Evolutionary conservation across 2,797 vertebrate genomes (phyloP).

Genomic region (Adelosebastes latens): DNA sequence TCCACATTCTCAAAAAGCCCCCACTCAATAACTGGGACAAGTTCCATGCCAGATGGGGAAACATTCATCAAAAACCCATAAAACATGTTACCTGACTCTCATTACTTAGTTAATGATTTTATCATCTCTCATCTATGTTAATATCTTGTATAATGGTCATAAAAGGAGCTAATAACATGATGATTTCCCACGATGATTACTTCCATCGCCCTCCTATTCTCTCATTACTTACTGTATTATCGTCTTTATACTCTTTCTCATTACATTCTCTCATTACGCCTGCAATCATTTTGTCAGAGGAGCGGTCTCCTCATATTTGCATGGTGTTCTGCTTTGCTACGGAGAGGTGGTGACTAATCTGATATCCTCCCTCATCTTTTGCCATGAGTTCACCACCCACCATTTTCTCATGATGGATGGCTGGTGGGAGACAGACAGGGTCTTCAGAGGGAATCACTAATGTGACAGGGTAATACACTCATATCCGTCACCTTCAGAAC

Average conservation of each 20-base stretch:
- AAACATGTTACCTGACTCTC: slow-evolving; percentile 67
- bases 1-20: slow-evolving; percentile 30
- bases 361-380: slow-evolving; percentile 60
- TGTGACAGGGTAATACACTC: slow-evolving; percentile 41
- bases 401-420: slow-evolving; percentile 65
- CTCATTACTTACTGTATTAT: slow-evolving; percentile 76
- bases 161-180: slow-evolving; percentile 70
- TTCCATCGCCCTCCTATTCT: slow-evolving; percentile 60
- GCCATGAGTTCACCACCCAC: slow-evolving; percentile 59
- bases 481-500: slow-evolving; percentile 13
- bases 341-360: slow-evolving; percentile 61
- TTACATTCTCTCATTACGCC: slow-evolving; percentile 66
- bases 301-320: slow-evolving; percentile 48
- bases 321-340: slow-evolving; percentile 37
- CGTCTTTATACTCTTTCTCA: slow-evolving; percentile 64
- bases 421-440: slow-evolving; percentile 31
- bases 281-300: slow-evolving; percentile 55
- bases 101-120: slow-evolving; percentile 71
- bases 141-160: slow-evolving; percentile 67
- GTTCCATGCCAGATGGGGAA: slow-evolving; percentile 43
- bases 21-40: slow-evolving; percentile 36
- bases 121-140: slow-evolving; percentile 65
- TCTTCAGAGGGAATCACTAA: slow-evolving; percentile 55
- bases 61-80: slow-evolving; percentile 74
- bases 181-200: slow-evolving; percentile 74